These are phyloP conservation scores for Silurus lanzhouensis DNA, from an alignment of 2,797 vertebrate species.

Conservation along the genomic window DNA sequence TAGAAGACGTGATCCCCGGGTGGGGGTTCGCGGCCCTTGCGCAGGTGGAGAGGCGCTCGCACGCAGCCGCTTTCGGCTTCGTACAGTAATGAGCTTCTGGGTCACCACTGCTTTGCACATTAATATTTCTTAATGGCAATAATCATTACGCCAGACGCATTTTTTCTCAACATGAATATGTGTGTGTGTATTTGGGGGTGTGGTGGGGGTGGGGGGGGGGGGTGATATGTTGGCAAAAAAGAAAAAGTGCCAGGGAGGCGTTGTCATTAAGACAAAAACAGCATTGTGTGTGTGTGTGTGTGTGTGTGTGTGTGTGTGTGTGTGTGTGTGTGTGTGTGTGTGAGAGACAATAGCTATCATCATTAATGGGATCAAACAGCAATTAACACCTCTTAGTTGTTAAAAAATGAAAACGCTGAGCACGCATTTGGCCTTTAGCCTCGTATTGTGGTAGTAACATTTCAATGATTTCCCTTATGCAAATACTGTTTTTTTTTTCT, in stretches of 20 bases:
- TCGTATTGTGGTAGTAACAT: conserved; percentile 33
- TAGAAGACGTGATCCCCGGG: conserved; percentile 84
- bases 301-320: conserved; percentile 8
- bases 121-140: conserved; percentile 99
- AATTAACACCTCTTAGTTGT: conserved; percentile 59
- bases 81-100: conserved; percentile 98
- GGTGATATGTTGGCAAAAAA: conserved; percentile 20
- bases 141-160: conserved; percentile 99
- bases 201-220: conserved; percentile 70
- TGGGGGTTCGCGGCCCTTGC: conserved; percentile 72
- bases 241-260: conserved; percentile 67
- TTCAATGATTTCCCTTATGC: conserved; percentile 26
- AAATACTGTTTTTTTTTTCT: background rate
- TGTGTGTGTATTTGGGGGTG: conserved; percentile 77
- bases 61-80: conserved; percentile 77
- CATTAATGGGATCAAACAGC: conserved; percentile 66
- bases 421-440: conserved; percentile 32
- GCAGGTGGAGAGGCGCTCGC: conserved; percentile 83
- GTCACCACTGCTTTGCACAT: conserved; percentile 98
- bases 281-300: conserved; percentile 51
- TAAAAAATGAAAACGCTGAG: conserved; percentile 49
- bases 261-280: conserved; percentile 74
- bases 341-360: conserved; percentile 64
- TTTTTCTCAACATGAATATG: conserved; percentile 95
- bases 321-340: conserved; percentile 14